A percentile compares a stretch with the other conserved stretches of the same genome.
These are phyloP conservation scores for Podargus strigoides DNA, from an alignment of 2,797 vertebrate species.

Conservation along the genomic window DNA sequence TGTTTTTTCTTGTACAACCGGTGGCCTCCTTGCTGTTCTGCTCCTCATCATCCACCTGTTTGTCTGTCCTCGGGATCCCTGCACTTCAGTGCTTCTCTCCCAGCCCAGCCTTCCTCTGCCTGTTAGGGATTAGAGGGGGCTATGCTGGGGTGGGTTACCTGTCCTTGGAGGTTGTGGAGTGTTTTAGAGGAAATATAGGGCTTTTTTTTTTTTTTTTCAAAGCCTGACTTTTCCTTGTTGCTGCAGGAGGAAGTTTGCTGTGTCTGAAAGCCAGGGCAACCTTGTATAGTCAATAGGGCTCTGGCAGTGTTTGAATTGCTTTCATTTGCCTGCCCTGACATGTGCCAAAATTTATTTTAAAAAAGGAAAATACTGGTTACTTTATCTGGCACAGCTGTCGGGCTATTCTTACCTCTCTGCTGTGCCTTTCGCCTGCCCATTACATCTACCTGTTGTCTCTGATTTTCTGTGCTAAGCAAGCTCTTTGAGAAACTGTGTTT, in stretches of 20 bases:
- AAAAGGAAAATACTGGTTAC: slow-evolving; percentile 33
- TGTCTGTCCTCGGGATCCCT: background rate
- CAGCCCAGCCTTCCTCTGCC: background rate
- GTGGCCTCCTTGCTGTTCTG: background rate
- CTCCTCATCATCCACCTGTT: background rate
- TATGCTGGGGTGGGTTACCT: background rate
- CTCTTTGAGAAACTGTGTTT: background rate
- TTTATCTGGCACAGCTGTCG: slow-evolving; percentile 41
- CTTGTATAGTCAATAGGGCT: slow-evolving; percentile 30
- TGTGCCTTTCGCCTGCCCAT: slow-evolving; percentile 19
- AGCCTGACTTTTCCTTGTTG: too few species aligned
- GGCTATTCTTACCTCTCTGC: slow-evolving; percentile 20
- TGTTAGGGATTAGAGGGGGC: background rate
- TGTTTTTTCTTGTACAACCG: background rate
- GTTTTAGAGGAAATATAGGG: slow-evolving; percentile 14
- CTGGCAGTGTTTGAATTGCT: slow-evolving; percentile 41
- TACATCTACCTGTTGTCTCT: slow-evolving; percentile 20
- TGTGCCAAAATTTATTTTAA: slow-evolving; percentile 45
- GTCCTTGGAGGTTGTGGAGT: background rate
- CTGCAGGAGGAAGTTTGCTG: too few species aligned
- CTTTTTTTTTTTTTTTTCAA: too few species aligned
- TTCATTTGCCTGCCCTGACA: slow-evolving; percentile 31
- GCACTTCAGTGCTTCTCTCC: background rate
- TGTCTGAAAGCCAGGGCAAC: too few species aligned
- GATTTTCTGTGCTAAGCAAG: slow-evolving; percentile 11